phyloP scores from a whole-genome alignment of 1,140 invertebrate species.

The Trinorchestia longiramus region DNA sequence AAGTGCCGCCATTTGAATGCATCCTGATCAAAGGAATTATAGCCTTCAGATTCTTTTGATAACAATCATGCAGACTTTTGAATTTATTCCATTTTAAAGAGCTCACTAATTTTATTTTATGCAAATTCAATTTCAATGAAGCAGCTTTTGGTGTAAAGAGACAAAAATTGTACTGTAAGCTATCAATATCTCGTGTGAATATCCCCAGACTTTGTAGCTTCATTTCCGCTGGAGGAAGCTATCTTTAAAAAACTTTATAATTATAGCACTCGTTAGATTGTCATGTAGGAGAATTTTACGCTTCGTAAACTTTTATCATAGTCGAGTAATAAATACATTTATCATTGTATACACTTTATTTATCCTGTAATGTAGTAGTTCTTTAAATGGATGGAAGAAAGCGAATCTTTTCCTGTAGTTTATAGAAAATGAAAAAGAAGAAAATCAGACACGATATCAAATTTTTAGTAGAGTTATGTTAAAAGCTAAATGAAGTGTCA shows the following conservation, averaged over 20 bases:
- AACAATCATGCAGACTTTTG: neutral
- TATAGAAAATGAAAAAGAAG: neutral
- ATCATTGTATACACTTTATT: neutral
- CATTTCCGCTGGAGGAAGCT: neutral
- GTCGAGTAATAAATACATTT: neutral
- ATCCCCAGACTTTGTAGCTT: neutral
- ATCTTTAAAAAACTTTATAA: neutral
- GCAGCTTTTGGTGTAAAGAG: neutral
- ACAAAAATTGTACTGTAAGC: neutral
- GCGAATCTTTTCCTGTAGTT: neutral
- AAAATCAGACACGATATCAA: neutral
- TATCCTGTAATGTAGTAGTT: neutral
- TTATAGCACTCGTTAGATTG: neutral
- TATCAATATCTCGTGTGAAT: neutral
- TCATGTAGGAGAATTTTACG: neutral
- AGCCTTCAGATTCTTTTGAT: too few relatives aligned
- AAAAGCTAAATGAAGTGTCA: neutral
- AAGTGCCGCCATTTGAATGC: neutral
- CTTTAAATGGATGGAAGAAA: too few relatives aligned
- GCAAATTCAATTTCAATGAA: neutral
- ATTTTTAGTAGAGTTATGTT: neutral
- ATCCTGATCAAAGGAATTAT: neutral
- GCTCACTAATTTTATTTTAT: neutral
- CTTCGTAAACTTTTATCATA: neutral
- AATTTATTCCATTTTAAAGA: neutral